Conservation (phyloP, 1,140 invertebrate genomes). For the Teleogryllus occipitalis region DNA sequence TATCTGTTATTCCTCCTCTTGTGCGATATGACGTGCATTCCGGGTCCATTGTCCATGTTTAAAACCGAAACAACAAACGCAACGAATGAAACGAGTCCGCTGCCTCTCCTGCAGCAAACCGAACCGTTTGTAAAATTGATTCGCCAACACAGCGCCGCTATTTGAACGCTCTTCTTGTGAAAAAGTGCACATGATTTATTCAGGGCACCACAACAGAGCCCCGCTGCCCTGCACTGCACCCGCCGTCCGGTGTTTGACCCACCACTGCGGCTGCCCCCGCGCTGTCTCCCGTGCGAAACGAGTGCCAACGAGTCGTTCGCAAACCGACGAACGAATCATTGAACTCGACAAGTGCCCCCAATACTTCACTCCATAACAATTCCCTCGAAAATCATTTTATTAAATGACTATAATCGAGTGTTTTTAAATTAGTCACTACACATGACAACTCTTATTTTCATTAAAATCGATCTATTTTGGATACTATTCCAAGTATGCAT, state of each 20-base stretch:
- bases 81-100: background rate
- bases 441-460: too few species aligned
- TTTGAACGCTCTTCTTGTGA: background rate
- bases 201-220: background rate
- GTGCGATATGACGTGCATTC: background rate
- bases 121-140: constrained; percentile 1
- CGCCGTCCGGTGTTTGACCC: background rate
- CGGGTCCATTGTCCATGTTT: background rate
- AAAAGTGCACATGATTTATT: background rate
- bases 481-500: too few species aligned
- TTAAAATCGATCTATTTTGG: too few species aligned
- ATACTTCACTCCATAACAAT: too few species aligned
- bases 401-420: too few species aligned
- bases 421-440: too few species aligned
- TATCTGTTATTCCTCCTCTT: background rate
- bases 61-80: constrained; percentile 1
- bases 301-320: too few species aligned
- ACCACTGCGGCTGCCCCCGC: background rate
- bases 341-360: too few species aligned
- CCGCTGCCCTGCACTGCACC: background rate
- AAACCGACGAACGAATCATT: too few species aligned
- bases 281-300: background rate
- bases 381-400: too few species aligned
- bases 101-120: background rate
- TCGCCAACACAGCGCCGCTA: background rate